Base-by-base conservation (phyloP, 2,888 invertebrate species). In the Calameuta idolon region DNA sequence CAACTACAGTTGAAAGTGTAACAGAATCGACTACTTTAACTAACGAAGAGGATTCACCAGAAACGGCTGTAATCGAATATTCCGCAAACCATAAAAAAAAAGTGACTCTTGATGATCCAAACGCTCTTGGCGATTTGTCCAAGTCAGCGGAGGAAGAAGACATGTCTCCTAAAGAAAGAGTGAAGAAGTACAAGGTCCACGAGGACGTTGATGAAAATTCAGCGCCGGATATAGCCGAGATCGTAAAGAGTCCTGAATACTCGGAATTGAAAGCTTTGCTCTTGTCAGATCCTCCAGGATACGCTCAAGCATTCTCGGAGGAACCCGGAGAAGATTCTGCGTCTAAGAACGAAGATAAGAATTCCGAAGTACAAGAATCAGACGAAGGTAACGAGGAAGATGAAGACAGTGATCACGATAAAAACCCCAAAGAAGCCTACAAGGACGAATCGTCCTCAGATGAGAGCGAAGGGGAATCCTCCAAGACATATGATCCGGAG, bases 161-260 rank as follows among this genome's bases (percentile, higher is more conserved):
- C 23, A 33, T 33, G 12, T 12, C 30, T 30, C 40, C 40, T 15
- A 40, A 40, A 5, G 40, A 40, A 40, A 40, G 40, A 1, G 74
- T 9, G 3, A 81, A 77, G 9, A 77, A 80, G 15, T 84, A 86
- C 74, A 79, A 82, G 3, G 87, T 87, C 37, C 79, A 79, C 71
- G 87, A 88, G 68, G 76, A 80, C n/a, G 34, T 81, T 11, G 79
- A 85, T 12, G 85, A 84, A 15, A 69, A 77, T 31, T 35, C 34
- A 31, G 74, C 75, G 1, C 68, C 80, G n/a, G 75, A 75, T 55
- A 91, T 92, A 79, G 94, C 94, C 92, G 92, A 93, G 71, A 86
- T 91, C 12, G 93, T 94, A 81, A 89, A 90, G 15, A 90, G 92
- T 34, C 94, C 94, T 1, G 92, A 93, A 85, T 93, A 83, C 83